These are phyloP conservation scores for Caenorhabditis zanzibari DNA, from an alignment of 2,888 invertebrate genomes.

Conservation along the genomic window DNA sequence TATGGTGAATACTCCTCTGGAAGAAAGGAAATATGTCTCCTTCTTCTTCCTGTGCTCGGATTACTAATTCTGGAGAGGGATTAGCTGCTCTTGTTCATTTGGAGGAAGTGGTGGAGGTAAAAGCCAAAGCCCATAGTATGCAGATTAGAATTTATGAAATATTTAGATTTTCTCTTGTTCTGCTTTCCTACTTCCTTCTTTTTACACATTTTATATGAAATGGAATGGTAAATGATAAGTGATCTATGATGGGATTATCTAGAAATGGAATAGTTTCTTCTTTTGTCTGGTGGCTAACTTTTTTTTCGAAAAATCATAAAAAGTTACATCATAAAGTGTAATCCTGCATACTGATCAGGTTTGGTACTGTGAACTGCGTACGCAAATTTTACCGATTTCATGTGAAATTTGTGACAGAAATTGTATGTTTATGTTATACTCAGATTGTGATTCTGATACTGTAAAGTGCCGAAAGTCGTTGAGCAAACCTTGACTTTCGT, in stretches of 20 bases:
- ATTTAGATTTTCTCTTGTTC: slow-evolving; percentile 11
- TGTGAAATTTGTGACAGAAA: slow-evolving; percentile 11
- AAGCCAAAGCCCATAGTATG: slow-evolving; percentile 37
- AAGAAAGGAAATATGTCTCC: slow-evolving; percentile 18
- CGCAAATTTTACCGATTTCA: slow-evolving; percentile 4
- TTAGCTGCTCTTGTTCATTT: slow-evolving; percentile 33
- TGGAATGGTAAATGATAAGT: slow-evolving; percentile 24
- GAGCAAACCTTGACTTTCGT: slow-evolving; percentile 32
- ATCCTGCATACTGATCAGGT: slow-evolving; percentile 28
- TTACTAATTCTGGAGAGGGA: slow-evolving; percentile 59
- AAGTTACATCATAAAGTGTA: slow-evolving; percentile 22
- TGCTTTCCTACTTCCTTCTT: background rate
- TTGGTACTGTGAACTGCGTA: slow-evolving; percentile 21
- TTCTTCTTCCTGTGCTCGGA: slow-evolving; percentile 26
- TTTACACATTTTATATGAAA: background rate
- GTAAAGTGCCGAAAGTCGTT: slow-evolving; percentile 29
- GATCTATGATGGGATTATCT: slow-evolving; percentile 24
- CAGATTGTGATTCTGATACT: slow-evolving; percentile 21
- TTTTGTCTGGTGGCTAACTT: background rate
- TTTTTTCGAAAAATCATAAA: background rate
- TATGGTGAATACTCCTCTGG: slow-evolving; percentile 31
- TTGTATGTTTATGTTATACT: background rate
- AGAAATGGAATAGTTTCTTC: background rate
- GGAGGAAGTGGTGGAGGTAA: slow-evolving; percentile 21
- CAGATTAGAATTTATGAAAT: slow-evolving; percentile 42